Base-by-base conservation (phyloP, 2,797 vertebrate species). In the Menidia menidia region DNA sequence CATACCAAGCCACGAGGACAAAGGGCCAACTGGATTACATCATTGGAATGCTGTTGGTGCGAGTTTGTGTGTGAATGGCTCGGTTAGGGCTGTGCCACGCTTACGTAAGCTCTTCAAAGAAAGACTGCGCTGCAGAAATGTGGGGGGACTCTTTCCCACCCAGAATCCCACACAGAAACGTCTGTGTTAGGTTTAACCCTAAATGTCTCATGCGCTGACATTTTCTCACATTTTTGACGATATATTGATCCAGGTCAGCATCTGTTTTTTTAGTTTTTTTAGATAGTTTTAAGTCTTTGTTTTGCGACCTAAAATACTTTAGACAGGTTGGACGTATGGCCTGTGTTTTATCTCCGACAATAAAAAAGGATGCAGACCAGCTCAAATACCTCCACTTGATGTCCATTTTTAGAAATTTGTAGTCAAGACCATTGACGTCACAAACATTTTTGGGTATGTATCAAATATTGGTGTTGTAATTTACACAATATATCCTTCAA, bases 21-120 rank as follows among this genome's bases (percentile, higher is more conserved):
- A 92, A 93, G 75, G 78, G 77, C 84, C 87, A 88, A 82, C 88
- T 87, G 82, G 83, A 88, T 94, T 93, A 91, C 90, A 90, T 93
- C 92, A 93, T 88, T 88, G 91, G 89, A 93, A 92, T 91, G 89
- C 88, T 76, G 73, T 62, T 85, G 79, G 82, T 91, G 81, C 80
- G 82, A 69, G 69, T 86, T 76, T 63, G 67, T 57, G 45, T 68
- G 64, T 16, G 64, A 71, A 48, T 30, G 55, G 67, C 45, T 67
- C 59, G 75, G 75, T 83, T 74, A 82, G 62, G 71, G 75, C 68
- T 71, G 81, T 84, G 75, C 80, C 73, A 80, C 73, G 68, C 76
- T 93, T 93, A 84, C 58, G 31, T 91, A 93, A 94, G 82, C 66
- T 48, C 56, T 71, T 75, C 53, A 73, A 69, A 85, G 82, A 71